phyloP scores from a whole-genome alignment of 2,113 vertebrate species.

The Falcunculus frontatus region DNA sequence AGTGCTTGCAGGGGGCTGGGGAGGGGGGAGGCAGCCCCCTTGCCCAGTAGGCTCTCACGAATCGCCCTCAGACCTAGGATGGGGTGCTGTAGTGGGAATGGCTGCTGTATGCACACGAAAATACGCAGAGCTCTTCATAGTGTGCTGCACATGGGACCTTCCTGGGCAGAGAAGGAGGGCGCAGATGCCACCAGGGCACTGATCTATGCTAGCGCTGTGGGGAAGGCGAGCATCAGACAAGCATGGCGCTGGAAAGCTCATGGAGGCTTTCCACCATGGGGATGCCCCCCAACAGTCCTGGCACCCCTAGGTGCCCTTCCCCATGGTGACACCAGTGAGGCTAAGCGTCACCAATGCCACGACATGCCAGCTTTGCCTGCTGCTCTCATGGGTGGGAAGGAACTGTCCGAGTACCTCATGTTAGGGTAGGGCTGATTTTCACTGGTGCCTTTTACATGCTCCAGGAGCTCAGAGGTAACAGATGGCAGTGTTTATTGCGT shows the following conservation, averaged over 20 bases:
- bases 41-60: neutral
- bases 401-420: fast-evolving
- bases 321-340: fast-evolving
- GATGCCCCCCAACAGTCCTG: fast-evolving
- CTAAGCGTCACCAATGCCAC: fast-evolving
- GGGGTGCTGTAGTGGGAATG: neutral
- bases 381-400: fast-evolving
- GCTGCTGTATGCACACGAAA: neutral
- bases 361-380: fast-evolving
- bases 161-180: neutral
- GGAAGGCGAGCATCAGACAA: fast-evolving
- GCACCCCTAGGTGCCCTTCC: neutral
- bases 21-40: neutral
- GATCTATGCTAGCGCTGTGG: neutral
- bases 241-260: fast-evolving
- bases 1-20: neutral
- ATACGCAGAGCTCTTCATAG: neutral
- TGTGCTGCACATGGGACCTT: neutral
- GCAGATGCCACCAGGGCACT: neutral
- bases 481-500: neutral
- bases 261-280: neutral
- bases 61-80: neutral
- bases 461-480: neutral
- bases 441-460: neutral
- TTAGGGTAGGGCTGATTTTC: neutral